phyloP scores from a whole-genome alignment of 2,888 invertebrate genomes.

The Torymus auratus region DNA sequence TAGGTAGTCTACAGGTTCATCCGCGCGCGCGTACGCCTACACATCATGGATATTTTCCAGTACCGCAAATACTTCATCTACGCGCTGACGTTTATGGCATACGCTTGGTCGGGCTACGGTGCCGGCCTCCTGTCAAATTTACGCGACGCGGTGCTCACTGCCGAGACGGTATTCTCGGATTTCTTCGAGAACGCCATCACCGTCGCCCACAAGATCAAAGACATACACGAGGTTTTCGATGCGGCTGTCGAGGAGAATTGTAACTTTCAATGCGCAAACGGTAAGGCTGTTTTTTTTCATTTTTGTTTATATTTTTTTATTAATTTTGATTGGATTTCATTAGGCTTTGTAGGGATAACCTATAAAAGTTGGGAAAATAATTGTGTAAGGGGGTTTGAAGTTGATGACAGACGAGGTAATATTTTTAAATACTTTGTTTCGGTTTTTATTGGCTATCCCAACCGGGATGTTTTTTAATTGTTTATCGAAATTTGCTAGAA shows the following conservation, averaged over 20 bases:
- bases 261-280: constrained; percentile 83
- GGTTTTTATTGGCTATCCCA: too few relatives aligned
- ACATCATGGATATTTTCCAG: constrained; percentile 82
- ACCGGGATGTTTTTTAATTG: too few relatives aligned
- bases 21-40: constrained; percentile 55
- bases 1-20: too few relatives aligned
- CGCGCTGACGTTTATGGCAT: constrained; percentile 85
- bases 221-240: constrained; percentile 88
- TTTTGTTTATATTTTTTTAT: background rate
- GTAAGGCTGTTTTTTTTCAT: constrained; percentile 7
- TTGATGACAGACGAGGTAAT: too few relatives aligned
- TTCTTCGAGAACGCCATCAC: constrained; percentile 85
- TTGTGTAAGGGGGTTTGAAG: too few relatives aligned
- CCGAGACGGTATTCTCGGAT: constrained; percentile 89
- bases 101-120: constrained; percentile 89
- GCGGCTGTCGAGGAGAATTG: constrained; percentile 92
- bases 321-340: background rate
- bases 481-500: too few relatives aligned
- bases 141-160: constrained; percentile 87
- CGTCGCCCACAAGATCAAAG: constrained; percentile 85
- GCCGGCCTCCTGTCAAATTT: constrained; percentile 85
- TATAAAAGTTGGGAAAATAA: constrained; percentile 14
- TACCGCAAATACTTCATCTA: constrained; percentile 88
- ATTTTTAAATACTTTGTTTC: too few relatives aligned
- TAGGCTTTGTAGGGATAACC: constrained; percentile 18